A percentile compares a stretch with the other conserved stretches of the same genome.
These are phyloP conservation scores for Florisuga fusca DNA, from an alignment of 2,797 vertebrate species.

Conservation along the genomic window DNA sequence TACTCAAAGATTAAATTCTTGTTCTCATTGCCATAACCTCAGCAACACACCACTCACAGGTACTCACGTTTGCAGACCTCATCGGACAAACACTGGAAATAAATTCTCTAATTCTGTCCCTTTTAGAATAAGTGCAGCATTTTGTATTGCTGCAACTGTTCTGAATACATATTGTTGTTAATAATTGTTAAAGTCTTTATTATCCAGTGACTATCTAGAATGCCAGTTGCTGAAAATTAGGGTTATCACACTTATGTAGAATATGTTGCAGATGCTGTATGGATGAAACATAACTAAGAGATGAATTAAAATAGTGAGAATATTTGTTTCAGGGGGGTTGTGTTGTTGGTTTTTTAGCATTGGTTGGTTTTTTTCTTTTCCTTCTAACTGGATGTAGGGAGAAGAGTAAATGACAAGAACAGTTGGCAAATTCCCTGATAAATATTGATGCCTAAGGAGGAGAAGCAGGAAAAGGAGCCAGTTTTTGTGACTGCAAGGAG, in stretches of 20 bases:
- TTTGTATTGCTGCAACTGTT: background rate
- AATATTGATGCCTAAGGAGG: conserved; percentile 58
- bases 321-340: background rate
- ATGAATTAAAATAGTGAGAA: background rate
- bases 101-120: background rate
- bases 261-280: background rate
- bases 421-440: conserved; percentile 61
- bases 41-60: background rate
- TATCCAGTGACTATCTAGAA: background rate
- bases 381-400: background rate
- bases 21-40: background rate
- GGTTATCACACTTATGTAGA: background rate
- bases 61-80: background rate
- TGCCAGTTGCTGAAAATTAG: background rate
- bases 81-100: background rate
- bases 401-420: conserved; percentile 54
- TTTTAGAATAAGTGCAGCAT: background rate
- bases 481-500: conserved; percentile 34
- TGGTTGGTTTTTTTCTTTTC: background rate
- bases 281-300: background rate
- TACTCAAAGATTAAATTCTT: background rate
- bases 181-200: background rate
- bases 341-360: background rate
- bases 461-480: conserved; percentile 50
- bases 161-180: background rate